Evolutionary conservation across 2,888 invertebrate species (phyloP).

Genomic region (Lagria hirta): DNA sequence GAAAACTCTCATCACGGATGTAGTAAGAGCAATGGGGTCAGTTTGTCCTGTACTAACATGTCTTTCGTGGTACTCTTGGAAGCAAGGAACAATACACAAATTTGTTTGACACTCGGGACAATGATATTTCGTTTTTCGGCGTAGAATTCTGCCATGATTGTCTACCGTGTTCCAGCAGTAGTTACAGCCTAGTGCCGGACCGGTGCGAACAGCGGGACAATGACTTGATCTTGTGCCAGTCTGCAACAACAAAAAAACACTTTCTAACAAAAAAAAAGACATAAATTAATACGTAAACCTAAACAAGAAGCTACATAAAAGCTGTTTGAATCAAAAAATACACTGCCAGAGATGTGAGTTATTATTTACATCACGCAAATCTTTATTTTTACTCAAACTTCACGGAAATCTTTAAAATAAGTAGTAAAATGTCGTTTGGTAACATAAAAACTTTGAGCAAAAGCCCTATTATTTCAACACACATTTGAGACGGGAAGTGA

Average conservation of each 20-base stretch:
- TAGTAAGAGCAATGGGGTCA: conserved; percentile 44
- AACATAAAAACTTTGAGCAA: too few species aligned
- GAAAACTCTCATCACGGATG: conserved; percentile 47
- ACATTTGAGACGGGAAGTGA: too few species aligned
- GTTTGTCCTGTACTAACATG: conserved; percentile 47
- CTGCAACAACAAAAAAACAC: conserved; percentile 43
- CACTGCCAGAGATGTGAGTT: too few species aligned
- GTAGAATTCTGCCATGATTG: conserved; percentile 75
- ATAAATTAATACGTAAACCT: too few species aligned
- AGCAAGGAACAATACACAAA: conserved; percentile 86
- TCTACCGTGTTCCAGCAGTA: conserved; percentile 91
- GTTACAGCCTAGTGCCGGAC: conserved; percentile 84
- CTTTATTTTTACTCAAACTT: too few species aligned
- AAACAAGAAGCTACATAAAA: too few species aligned
- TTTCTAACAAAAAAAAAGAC: too few species aligned
- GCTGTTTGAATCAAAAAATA: too few species aligned
- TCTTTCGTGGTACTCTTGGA: conserved; percentile 80
- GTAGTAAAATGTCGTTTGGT: too few species aligned
- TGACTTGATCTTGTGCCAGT: conserved; percentile 66
- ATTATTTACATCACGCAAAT: too few species aligned
- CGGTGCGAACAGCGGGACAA: conserved; percentile 79
- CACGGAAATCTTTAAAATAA: too few species aligned
- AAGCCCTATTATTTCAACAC: too few species aligned
- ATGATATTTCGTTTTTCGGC: conserved; percentile 86
- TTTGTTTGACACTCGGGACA: conserved; percentile 89